Evolutionary conservation across 1,140 invertebrate species (phyloP).

Genomic region (Andrena cerasifolii): DNA sequence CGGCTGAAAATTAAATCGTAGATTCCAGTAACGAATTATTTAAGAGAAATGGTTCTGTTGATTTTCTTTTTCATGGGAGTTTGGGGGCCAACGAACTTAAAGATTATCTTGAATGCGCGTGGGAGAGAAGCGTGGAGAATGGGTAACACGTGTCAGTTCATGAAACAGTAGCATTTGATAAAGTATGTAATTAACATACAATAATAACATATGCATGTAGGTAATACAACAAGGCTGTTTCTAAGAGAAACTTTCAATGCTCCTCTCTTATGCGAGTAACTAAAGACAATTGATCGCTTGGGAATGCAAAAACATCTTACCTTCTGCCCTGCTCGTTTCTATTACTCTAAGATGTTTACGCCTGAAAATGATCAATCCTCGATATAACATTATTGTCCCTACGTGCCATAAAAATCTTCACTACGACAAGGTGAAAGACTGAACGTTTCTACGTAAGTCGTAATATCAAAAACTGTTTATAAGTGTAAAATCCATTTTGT

Average conservation of each 20-base stretch:
- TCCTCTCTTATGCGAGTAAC: neutral
- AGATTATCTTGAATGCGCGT: neutral
- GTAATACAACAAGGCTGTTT: neutral
- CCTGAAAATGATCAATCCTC: slow-evolving; percentile 9
- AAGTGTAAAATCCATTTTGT: slow-evolving; percentile 75
- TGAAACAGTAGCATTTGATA: neutral
- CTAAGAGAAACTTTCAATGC: neutral
- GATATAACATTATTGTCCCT: slow-evolving; percentile 11
- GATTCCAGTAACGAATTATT: too few relatives aligned
- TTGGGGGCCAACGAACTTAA: too few relatives aligned
- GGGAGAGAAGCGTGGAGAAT: neutral
- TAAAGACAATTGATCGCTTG: slow-evolving; percentile 1
- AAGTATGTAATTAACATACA: slow-evolving; percentile 6
- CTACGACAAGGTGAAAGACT: slow-evolving; percentile 50
- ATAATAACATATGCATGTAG: neutral
- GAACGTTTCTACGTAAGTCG: slow-evolving; percentile 35
- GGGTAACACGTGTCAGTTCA: neutral
- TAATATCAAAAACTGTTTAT: slow-evolving; percentile 76
- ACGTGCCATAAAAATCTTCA: slow-evolving; percentile 11
- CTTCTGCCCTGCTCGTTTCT: slow-evolving; percentile 11
- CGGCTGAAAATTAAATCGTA: too few relatives aligned
- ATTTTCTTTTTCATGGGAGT: too few relatives aligned
- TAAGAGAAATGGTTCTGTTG: neutral
- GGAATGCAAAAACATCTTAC: slow-evolving; percentile 16
- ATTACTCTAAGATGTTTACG: slow-evolving; percentile 1